Base-by-base conservation (phyloP, 2,888 invertebrate genomes). In the Chalcis sispes region DNA sequence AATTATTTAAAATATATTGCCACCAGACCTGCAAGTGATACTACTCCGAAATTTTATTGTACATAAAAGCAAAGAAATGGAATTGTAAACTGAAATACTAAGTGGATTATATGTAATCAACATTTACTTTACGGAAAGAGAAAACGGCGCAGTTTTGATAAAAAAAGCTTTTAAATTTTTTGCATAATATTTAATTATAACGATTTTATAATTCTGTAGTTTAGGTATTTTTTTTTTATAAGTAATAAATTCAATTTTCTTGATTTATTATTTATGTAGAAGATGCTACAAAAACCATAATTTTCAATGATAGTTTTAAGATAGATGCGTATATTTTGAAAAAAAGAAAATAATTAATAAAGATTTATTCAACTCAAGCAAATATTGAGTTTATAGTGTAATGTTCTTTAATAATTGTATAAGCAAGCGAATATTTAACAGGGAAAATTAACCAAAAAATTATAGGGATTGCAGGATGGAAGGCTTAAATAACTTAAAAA, bases 341-440 rank as follows among this genome's bases (percentile, higher is more conserved):
- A 42, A 58, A 1, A 13, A 5, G 13, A 58, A 40, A 23, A n/a
- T 15, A 32, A 27, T 59, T 25, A 25, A 59, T 32, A 48, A 7
- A 2, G 58, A 23, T 52, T 52, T 52, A 52, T 13, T 52, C 52
- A 8, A 8, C 13, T 20, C 7, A 23, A 4, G 52, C 52, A 18
- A 58, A 36, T 5, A n/a, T n/a, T n/a, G n/a, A n/a, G n/a, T n/a
- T n/a, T n/a, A n/a, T n/a, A 18, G 8, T 36, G 20, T 36, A 58
- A 13, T 50, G 23, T 42, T 70, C 54, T 27, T 58, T 58, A 58
- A 56, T 58, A 58, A 20, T 46, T 29, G 23, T 66, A n/a, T n/a
- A 65, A 32, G 46, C 13, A 18, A 29, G 36, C 36, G 36, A 25
- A 70, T 59, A 48, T 50, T 50, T 70, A 48, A 59, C 25, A 48